A percentile compares a stretch with the other conserved stretches of the same genome.
phyloP scores from a whole-genome alignment of 2,888 invertebrate species.

The Eristalis tenax region DNA sequence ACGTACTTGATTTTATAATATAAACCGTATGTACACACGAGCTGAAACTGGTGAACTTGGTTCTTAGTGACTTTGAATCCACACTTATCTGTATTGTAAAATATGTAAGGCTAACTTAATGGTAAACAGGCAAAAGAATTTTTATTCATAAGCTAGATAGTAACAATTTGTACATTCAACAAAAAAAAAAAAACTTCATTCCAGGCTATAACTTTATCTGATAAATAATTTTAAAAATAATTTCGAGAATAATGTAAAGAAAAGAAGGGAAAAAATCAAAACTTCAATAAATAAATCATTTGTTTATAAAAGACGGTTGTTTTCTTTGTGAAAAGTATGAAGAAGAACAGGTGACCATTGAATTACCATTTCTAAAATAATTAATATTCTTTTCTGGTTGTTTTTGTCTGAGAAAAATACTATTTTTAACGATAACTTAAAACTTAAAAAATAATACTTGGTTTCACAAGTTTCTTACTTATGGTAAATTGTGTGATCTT shows the following conservation, averaged over 20 bases:
- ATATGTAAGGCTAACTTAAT: slow-evolving; percentile 36
- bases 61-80: slow-evolving; percentile 22
- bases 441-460: too few relatives aligned
- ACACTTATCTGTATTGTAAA: slow-evolving; percentile 7
- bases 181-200: slow-evolving; percentile 34
- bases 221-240: neutral
- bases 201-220: slow-evolving; percentile 25
- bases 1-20: slow-evolving; percentile 27
- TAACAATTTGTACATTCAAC: slow-evolving; percentile 65
- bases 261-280: slow-evolving; percentile 9
- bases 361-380: too few relatives aligned
- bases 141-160: slow-evolving; percentile 64
- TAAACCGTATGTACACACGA: slow-evolving; percentile 10
- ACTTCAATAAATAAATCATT: slow-evolving; percentile 51
- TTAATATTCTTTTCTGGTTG: too few relatives aligned
- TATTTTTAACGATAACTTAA: too few relatives aligned
- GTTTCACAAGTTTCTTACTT: too few relatives aligned
- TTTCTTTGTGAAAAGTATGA: neutral
- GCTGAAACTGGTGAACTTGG: slow-evolving; percentile 14
- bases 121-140: slow-evolving; percentile 40
- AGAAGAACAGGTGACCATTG: too few relatives aligned
- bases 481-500: too few relatives aligned
- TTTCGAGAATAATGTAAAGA: slow-evolving; percentile 16
- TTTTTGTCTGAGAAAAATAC: too few relatives aligned
- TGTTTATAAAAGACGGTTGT: slow-evolving; percentile 25